Conservation (phyloP, 2,797 vertebrate species). For the Thalassophryne amazonica region DNA sequence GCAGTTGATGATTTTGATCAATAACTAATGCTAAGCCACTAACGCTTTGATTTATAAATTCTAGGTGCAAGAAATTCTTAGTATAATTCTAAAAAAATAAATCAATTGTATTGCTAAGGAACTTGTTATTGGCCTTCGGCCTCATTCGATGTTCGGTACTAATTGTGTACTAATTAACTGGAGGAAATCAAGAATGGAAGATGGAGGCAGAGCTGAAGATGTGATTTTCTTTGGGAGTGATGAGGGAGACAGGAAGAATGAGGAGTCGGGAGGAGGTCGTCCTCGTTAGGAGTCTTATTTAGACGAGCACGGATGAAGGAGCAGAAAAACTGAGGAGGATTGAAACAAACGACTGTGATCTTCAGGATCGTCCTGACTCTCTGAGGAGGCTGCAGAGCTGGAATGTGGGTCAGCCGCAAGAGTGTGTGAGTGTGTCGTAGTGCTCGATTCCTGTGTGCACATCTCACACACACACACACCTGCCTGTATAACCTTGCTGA, state of each 20-base stretch:
- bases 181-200: no score
- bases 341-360: constrained; percentile 19
- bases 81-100: no score
- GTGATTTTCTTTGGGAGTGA: no score
- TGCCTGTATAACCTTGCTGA: constrained; percentile 13
- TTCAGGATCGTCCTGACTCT: constrained; percentile 41
- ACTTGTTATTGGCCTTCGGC: no score
- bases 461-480: constrained; percentile 7
- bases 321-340: neutral
- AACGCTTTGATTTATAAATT: no score
- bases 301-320: neutral
- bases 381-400: constrained; percentile 8
- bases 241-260: neutral
- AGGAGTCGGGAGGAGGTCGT: neutral
- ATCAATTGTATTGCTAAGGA: no score
- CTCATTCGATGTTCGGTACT: no score
- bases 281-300: neutral
- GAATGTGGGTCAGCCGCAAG: constrained; percentile 56
- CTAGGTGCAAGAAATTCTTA: no score
- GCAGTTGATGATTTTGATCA: no score
- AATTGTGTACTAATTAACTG: no score
- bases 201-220: no score
- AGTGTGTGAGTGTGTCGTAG: constrained; percentile 24
- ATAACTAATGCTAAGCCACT: no score
- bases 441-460: neutral